Conservation (phyloP, 2,888 invertebrate species). For the Agriotes lineatus region DNA sequence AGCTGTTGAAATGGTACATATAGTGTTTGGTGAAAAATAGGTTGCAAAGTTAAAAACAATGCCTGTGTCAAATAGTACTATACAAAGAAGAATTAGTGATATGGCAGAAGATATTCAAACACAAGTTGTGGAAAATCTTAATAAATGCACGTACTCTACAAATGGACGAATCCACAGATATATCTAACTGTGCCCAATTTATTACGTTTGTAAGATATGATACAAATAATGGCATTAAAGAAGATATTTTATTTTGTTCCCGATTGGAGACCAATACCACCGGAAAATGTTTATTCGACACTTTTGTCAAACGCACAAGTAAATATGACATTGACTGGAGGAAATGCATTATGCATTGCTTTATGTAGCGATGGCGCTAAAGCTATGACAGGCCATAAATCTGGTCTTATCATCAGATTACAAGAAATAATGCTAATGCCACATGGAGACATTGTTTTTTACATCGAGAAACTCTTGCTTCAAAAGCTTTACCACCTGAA, state of each 20-base stretch:
- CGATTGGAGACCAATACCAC: background rate
- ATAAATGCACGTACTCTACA: too few relatives aligned
- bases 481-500: background rate
- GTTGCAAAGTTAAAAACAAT: background rate
- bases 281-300: background rate
- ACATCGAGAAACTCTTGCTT: background rate
- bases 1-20: constrained; percentile 16
- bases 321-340: too few relatives aligned
- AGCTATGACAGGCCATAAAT: background rate
- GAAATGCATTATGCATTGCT: background rate
- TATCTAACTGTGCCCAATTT: background rate
- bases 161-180: too few relatives aligned
- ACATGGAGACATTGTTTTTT: background rate
- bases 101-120: too few relatives aligned
- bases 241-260: background rate
- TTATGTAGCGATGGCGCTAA: background rate
- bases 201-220: too few relatives aligned
- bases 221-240: background rate
- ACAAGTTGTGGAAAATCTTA: too few relatives aligned
- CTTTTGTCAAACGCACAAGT: too few relatives aligned
- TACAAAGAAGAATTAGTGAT: constrained; percentile 6
- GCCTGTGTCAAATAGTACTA: background rate
- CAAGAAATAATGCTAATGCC: background rate
- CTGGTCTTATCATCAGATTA: background rate
- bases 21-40: constrained; percentile 2